Evolutionary conservation across 2,113 vertebrate genomes (phyloP).

Genomic region (Oceanites oceanicus): DNA sequence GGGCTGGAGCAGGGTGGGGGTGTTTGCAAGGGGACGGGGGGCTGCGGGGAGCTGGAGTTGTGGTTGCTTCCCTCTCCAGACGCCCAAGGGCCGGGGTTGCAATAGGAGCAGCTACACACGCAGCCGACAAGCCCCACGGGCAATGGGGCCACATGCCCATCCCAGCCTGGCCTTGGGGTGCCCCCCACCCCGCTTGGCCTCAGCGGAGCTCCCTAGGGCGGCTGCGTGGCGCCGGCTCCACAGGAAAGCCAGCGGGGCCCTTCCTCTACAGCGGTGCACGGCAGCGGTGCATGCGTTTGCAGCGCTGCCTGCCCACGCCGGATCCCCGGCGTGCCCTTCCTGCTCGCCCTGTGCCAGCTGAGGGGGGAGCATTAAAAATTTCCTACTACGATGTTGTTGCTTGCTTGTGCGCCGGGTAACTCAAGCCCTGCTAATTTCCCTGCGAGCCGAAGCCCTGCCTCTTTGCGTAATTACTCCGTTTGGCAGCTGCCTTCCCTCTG

Average conservation of each 20-base stretch:
- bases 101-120: accelerated
- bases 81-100: background rate
- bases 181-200: background rate
- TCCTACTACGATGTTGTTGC: background rate
- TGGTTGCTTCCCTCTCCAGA: background rate
- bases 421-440: background rate
- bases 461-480: background rate
- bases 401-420: background rate
- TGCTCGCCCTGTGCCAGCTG: accelerated
- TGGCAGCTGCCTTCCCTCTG: slow-evolving; percentile 19
- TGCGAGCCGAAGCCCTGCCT: background rate
- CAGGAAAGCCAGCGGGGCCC: background rate
- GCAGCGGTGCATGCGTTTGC: background rate
- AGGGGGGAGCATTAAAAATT: background rate
- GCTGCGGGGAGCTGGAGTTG: background rate
- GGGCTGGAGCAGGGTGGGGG: background rate
- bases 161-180: background rate
- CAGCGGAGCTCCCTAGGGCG: accelerated
- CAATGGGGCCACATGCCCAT: accelerated
- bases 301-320: background rate
- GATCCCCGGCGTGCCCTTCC: background rate
- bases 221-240: accelerated
- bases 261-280: accelerated
- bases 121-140: background rate
- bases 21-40: background rate